phyloP scores from a whole-genome alignment of 2,113 vertebrate species.

The Siniperca knerii region DNA sequence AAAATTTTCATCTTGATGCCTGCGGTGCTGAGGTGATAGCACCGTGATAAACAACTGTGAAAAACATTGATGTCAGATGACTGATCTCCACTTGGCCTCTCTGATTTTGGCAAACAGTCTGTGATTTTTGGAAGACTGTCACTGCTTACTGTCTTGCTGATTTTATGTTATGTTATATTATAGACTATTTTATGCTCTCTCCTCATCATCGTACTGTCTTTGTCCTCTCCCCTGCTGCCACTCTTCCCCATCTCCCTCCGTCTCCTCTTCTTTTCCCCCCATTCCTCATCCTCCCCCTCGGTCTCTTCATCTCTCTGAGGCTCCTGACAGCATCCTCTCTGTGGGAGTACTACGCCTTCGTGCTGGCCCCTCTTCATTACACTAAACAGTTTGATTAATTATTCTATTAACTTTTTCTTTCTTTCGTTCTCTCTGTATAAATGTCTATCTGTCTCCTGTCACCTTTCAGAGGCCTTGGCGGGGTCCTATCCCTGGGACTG shows the following conservation, averaged over 20 bases:
- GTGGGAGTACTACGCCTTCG: conserved; percentile 52
- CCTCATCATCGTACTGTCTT: conserved; percentile 22
- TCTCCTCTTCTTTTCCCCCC: neutral
- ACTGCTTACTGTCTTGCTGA: neutral
- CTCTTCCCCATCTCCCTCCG: conserved; percentile 7
- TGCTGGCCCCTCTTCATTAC: conserved; percentile 50
- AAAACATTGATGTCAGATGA: neutral
- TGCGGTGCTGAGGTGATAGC: neutral
- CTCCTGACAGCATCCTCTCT: conserved; percentile 54
- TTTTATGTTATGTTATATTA: neutral
- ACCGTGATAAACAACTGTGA: neutral
- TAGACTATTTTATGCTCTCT: neutral
- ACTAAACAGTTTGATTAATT: conserved; percentile 51
- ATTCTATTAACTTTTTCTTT: conserved; percentile 43
- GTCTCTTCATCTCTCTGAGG: conserved; percentile 37
- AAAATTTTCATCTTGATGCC: neutral
- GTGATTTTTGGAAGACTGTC: neutral
- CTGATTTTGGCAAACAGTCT: neutral
- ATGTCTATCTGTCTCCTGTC: neutral
- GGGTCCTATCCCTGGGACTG: conserved; percentile 84
- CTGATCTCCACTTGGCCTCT: conserved; percentile 5
- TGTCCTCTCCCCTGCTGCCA: conserved; percentile 10
- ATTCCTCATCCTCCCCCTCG: conserved; percentile 16
- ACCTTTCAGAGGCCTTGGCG: conserved; percentile 76
- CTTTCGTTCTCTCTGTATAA: neutral